phyloP scores from a whole-genome alignment of 2,888 invertebrate species.

The Lasioglossum figueresi region DNA sequence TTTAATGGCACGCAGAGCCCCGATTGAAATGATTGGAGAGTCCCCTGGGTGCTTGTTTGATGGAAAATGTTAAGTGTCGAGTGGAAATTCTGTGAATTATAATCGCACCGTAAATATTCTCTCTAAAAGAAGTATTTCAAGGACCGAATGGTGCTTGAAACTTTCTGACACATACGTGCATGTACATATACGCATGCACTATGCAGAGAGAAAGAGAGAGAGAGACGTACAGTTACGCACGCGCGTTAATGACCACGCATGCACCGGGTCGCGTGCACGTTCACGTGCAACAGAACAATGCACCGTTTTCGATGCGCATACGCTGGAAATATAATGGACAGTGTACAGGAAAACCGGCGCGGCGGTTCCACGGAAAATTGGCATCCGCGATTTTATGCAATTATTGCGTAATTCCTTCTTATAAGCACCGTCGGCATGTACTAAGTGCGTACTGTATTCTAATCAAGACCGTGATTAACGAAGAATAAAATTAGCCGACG shows the following conservation, averaged over 20 bases:
- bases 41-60: not conserved
- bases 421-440: constrained; percentile 1
- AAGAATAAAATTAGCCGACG: constrained; percentile 11
- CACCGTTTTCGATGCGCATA: constrained; percentile 38
- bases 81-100: constrained; percentile 7
- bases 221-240: constrained; percentile 36
- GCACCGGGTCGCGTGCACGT: constrained; percentile 51
- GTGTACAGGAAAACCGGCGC: constrained; percentile 37
- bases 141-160: constrained; percentile 4
- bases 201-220: not conserved
- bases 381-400: constrained; percentile 25
- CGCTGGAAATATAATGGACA: constrained; percentile 36
- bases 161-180: not conserved
- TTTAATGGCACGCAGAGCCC: not conserved
- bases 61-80: not conserved
- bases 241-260: constrained; percentile 44
- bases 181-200: not conserved
- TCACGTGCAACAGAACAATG: constrained; percentile 47
- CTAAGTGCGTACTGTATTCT: constrained; percentile 23
- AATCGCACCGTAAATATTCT: constrained; percentile 13
- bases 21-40: not conserved
- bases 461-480: constrained; percentile 25
- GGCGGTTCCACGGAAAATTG: constrained; percentile 37
- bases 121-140: not conserved
- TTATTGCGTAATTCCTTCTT: constrained; percentile 41